Evolutionary conservation across 2,888 invertebrate species (phyloP), one percentile per base, ranked within the genome.

Genomic region (Drosophila subsilvestris): DNA sequence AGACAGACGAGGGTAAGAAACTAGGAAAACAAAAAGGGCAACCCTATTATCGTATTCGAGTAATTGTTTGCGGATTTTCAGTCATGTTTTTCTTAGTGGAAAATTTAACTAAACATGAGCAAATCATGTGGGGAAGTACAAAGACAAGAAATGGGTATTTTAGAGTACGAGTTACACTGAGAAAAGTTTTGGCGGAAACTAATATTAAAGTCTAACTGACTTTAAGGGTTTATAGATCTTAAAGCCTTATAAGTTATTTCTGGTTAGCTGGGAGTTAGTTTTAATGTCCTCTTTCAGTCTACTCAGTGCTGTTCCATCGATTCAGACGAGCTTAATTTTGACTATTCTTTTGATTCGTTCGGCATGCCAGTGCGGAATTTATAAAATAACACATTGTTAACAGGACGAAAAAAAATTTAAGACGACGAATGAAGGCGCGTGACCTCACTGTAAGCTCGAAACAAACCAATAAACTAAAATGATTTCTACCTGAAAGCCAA

Each of bases 321-420:
- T 27, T 7, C 7, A 7, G 25, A 1, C 7, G n/a, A 9, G 27
- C 27, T 9, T 29, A 29, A 29, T 3, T 29, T 29, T 10, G 10
- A 10, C 10, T 3, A 9, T 10, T 29, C 10, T 29, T 10, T 29
- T 29, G 10, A 29, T 29, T 29, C 1, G 10, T 29, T 29, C 12
- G 29, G 29, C 10, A 29, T 12, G 29, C 29, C 29, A 29, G 29
- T 42, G 49, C 70, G 61, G 70, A 61, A 51, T 61, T 69, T 12
- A 27, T 22, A 6, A 69, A 69, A 61, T 61, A 50, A 54, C 70
- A 61, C 69, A 69, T 54, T 69, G 69, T 69, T 69, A 70, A 69
- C 70, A 45, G 54, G 44, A 53, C 61, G 61, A 55, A 49, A 45
- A 44, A 59, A 69, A 61, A 49, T 17, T 44, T 27, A 18, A 44